Base-by-base conservation (phyloP, 2,113 vertebrate genomes). In the Cochlearius cochlearius region DNA sequence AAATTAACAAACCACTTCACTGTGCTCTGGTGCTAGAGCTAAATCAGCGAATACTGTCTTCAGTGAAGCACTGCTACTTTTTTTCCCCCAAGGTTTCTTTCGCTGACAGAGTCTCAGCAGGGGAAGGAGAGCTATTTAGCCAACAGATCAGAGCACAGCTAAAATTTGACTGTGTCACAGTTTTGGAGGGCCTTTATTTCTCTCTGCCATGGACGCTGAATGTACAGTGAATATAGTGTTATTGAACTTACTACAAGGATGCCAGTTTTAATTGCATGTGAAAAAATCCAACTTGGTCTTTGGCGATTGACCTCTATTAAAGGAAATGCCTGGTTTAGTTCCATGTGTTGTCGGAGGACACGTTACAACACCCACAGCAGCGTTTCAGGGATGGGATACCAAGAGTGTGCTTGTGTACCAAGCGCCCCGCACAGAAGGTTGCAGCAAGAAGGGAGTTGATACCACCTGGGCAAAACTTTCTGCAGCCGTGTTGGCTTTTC, bases 341-440 rank as follows among this genome's bases (percentile, higher is more conserved):
- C 12, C 0, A 0, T 0, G 0, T 73, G 62, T 39, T 60, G 49
- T 32, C 53, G 52, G 58, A 59, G 27, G 43, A 47, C 0, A 3
- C 20, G 45, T 76, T 59, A 12, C 27, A 23, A 43, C 9, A 23
- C 32, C 27, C 43, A n/a, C 10, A 64, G 58, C 17, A 41, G 18
- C 1, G 2, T 83, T 75, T 72, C 5, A 27, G n/a, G 34, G 22
- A 23, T 85, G 77, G 34, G 22, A 23, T 85, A 73, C 26, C 5
- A 3, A 39, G 68, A 52, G 17, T 4, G 1, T 17, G 41, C 10
- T 1, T 25, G 6, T 0, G 0, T 32, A 9, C 29, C 5, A 5
- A 74, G 27, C 4, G 5, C 1, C 41, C 16, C 1, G 1, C 0
- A 5, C 16, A 43, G 59, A 87, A 73, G 21, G 7, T 47, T n/a